Percentiles rank a stretch among this genome's conserved stretches.
These are phyloP conservation scores for Harmothoe impar DNA, from an alignment of 2,888 invertebrate species.

Conservation along the genomic window DNA sequence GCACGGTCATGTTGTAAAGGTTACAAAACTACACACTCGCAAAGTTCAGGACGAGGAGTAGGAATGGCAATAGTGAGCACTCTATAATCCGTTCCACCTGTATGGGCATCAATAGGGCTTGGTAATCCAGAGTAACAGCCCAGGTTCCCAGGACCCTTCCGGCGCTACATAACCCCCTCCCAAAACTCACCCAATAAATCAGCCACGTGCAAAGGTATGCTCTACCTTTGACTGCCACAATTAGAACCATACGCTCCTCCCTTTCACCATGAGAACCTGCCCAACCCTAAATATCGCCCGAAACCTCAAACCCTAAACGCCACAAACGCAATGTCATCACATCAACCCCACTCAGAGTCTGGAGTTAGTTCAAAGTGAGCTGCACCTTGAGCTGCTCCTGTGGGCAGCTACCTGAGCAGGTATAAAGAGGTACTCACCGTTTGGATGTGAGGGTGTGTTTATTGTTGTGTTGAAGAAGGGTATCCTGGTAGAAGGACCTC, in stretches of 20 bases:
- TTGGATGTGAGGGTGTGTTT: conserved; percentile 52
- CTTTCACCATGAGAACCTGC: neutral
- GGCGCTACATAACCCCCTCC: neutral
- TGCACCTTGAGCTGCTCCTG: neutral
- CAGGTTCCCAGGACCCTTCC: neutral
- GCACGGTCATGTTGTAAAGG: conserved; percentile 4
- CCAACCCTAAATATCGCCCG: neutral
- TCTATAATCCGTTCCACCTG: conserved; percentile 17
- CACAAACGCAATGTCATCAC: neutral
- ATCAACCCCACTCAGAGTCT: no score
- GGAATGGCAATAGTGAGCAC: conserved; percentile 11
- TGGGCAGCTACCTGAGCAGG: neutral
- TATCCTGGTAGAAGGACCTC: conserved; percentile 66
- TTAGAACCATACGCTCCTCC: conserved; percentile 1
- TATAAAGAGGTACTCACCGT: neutral
- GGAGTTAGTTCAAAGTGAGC: no score
- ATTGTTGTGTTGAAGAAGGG: conserved; percentile 32
- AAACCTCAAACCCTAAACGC: neutral
- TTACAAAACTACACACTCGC: neutral
- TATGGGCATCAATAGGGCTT: neutral
- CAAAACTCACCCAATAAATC: conserved; percentile 25
- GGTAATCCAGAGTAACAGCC: conserved; percentile 4
- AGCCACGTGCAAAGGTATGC: neutral
- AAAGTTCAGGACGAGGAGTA: conserved; percentile 3
- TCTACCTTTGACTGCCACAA: neutral